A percentile compares a stretch with the other conserved stretches of the same genome.
These are phyloP conservation scores for Daboia siamensis DNA, from an alignment of 2,113 vertebrate genomes.

Conservation along the genomic window DNA sequence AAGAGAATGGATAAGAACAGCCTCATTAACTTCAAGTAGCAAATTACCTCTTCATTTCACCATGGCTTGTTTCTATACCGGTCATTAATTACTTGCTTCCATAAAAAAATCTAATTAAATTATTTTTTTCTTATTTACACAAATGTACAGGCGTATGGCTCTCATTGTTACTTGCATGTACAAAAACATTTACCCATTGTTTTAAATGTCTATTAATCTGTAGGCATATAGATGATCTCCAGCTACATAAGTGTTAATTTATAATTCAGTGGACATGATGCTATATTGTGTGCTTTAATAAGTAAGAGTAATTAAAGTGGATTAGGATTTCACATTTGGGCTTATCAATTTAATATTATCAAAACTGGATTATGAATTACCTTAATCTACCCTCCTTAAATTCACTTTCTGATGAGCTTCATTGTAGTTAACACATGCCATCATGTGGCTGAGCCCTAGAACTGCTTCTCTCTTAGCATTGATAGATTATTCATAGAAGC, in stretches of 20 bases:
- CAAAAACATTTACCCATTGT: background rate
- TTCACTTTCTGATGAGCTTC: background rate
- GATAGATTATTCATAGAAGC: background rate
- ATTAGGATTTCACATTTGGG: slow-evolving; percentile 47
- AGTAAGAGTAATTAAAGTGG: background rate
- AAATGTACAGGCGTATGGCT: background rate
- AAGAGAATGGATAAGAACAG: slow-evolving; percentile 39
- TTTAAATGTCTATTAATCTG: background rate
- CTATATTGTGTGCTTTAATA: background rate
- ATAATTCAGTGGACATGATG: background rate
- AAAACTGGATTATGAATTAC: slow-evolving; percentile 10
- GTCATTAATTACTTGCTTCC: slow-evolving; percentile 50
- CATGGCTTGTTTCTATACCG: background rate
- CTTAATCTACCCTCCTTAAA: slow-evolving; percentile 11
- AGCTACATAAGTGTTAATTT: background rate
- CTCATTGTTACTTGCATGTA: background rate
- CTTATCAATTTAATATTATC: slow-evolving; percentile 38
- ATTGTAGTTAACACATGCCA: slow-evolving; percentile 26
- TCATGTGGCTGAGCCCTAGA: slow-evolving; percentile 34
- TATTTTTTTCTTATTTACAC: slow-evolving; percentile 14
- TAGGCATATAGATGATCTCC: background rate
- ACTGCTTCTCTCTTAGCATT: background rate
- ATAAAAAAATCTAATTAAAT: slow-evolving; percentile 42
- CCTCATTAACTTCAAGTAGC: slow-evolving; percentile 51
- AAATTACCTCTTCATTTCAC: slow-evolving; percentile 27